Percentiles rank a stretch among this genome's conserved stretches.
These are phyloP conservation scores for Akabosia matsudoensis DNA, from an alignment of 1,140 invertebrate genomes.

Conservation along the genomic window DNA sequence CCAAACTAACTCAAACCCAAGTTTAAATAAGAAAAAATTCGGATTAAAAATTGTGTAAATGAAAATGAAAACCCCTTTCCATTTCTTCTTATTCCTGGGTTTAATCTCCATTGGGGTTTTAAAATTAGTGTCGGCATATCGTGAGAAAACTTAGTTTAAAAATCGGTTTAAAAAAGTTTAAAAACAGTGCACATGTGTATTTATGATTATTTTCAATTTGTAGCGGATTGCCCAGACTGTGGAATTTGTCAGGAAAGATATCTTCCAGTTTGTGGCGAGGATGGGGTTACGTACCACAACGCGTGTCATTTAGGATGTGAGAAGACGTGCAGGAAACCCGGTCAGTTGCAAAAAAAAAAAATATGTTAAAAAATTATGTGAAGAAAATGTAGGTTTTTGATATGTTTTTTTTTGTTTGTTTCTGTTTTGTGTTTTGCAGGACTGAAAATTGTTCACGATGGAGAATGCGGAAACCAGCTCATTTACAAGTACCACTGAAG, in stretches of 20 bases:
- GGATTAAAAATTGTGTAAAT: no score
- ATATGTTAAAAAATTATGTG: no score
- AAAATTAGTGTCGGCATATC: no score
- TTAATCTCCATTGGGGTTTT: no score
- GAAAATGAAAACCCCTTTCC: no score
- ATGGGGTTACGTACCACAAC: conserved; percentile 27
- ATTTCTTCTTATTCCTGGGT: no score
- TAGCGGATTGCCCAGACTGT: conserved; percentile 34
- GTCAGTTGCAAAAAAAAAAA: conserved; percentile 8
- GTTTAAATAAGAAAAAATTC: no score
- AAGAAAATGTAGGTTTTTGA: background rate
- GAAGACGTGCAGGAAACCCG: conserved; percentile 30
- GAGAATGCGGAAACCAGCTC: conserved; percentile 5
- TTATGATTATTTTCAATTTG: no score
- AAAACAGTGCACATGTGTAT: no score
- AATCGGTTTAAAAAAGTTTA: no score
- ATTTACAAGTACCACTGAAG: conserved; percentile 15
- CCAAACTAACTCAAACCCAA: no score
- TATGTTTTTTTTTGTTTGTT: background rate
- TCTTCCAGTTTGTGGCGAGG: conserved; percentile 25
- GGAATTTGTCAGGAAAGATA: conserved; percentile 29
- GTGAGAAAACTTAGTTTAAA: no score
- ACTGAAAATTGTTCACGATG: conserved; percentile 15
- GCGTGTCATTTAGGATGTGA: conserved; percentile 33
- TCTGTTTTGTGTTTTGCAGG: background rate